Conservation (phyloP, 2,888 invertebrate species). For the Apotomis betuletana region DNA sequence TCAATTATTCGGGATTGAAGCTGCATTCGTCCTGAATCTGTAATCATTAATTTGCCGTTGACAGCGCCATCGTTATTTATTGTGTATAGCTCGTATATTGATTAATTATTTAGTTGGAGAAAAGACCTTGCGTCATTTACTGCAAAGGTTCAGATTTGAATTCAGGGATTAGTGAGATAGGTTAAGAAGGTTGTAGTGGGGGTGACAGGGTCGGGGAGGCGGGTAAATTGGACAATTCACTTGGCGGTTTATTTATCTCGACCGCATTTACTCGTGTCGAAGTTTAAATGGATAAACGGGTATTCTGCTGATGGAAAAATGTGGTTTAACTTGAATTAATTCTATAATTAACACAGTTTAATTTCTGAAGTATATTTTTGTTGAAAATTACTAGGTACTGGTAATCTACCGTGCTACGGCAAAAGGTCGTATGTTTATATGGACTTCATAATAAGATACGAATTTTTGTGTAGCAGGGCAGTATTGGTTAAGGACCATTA, state of each 20-base stretch:
- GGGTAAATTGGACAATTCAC: conserved; percentile 16
- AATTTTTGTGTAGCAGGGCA: no score
- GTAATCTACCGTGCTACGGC: no score
- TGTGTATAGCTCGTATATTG: neutral
- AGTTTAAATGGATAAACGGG: conserved; percentile 10
- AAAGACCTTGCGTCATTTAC: neutral
- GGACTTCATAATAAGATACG: no score
- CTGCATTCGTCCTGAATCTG: conserved; percentile 16
- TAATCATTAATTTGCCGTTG: conserved; percentile 14
- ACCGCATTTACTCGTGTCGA: conserved; percentile 18
- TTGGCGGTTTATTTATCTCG: conserved; percentile 22
- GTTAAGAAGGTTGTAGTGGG: neutral
- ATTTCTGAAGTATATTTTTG: neutral
- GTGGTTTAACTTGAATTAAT: neutral
- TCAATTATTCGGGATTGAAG: conserved; percentile 12
- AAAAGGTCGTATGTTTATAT: no score
- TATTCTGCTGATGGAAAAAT: neutral
- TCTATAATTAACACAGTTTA: neutral
- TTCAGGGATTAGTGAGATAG: neutral
- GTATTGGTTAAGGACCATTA: no score
- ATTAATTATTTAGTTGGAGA: neutral
- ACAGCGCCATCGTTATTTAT: neutral
- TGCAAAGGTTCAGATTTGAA: neutral
- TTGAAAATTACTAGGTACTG: no score
- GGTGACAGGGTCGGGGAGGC: neutral